Evolutionary conservation across 2,888 invertebrate species (phyloP), one percentile per base, ranked within the genome.

Genomic region (Macrosoma leucophasiata): DNA sequence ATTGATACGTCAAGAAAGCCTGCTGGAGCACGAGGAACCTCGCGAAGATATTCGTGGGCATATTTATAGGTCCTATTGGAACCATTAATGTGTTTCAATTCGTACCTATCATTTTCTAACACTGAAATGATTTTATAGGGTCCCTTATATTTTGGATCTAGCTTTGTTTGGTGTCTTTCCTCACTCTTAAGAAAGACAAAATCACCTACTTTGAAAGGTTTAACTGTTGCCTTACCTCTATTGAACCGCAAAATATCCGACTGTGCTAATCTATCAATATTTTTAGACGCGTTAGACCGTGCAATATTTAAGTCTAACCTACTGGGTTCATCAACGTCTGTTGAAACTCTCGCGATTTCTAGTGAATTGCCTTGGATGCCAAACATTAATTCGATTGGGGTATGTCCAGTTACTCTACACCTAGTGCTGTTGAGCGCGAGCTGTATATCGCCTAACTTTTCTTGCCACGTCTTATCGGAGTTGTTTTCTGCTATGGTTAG

Each of bases 141-240:
- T 10, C 41, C 41, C 10, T 29, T 47, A 14, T 41, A 47, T 17
- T 48, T 50, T n/a, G 31, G 30, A 23, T 39, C 34, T 11, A 52
- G 19, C 29, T 49, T 46, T 1, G 48, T 50, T 30, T 49, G 48
- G 11, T 42, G 43, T 2, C 47, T 34, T 27, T 48, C 40, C 4
- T 34, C 27, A 24, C 18, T 33, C 30, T 45, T 46, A 1, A 49
- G 17, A 19, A 51, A 45, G 1, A 51, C 47, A 9, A 22, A 51
- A 5, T 49, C 46, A 3, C 46, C 46, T 7, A 15, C 11, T 4
- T 25, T 12, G 17, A 39, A 48, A 2, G 36, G 38, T 14, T 24
- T 37, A 4, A 51, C 13, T 2, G 2, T 14, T 0, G 44, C 48
- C n/a, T 24, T 32, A 17, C 41, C 41, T 3, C 10, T 13, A 14